Percentiles rank a stretch among this genome's conserved stretches.
These are phyloP conservation scores for Calephelis nemesis DNA, from an alignment of 1,140 invertebrate species.

Conservation along the genomic window DNA sequence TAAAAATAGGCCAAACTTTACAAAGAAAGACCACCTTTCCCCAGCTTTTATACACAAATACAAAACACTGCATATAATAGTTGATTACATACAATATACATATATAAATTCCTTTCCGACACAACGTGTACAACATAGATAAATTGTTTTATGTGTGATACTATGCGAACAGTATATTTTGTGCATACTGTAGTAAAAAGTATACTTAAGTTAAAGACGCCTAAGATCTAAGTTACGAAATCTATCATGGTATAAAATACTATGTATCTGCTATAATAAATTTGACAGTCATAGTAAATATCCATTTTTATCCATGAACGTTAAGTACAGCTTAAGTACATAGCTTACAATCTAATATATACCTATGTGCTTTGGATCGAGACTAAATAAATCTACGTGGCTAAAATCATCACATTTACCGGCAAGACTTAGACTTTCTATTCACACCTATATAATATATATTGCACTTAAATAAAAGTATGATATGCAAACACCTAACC, in stretches of 20 bases:
- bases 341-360: slow-evolving; percentile 19
- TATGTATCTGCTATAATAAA: slow-evolving; percentile 31
- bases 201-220: slow-evolving; percentile 33
- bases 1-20: slow-evolving; percentile 29
- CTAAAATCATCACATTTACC: slow-evolving; percentile 15
- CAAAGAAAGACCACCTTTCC: slow-evolving; percentile 51
- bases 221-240: slow-evolving; percentile 41
- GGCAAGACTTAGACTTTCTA: slow-evolving; percentile 22
- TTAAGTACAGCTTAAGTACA: slow-evolving; percentile 21
- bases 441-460: slow-evolving; percentile 22
- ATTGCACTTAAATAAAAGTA: slow-evolving; percentile 26
- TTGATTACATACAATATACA: slow-evolving; percentile 47
- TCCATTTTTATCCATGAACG: slow-evolving; percentile 7
- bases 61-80: slow-evolving; percentile 57
- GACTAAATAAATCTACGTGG: slow-evolving; percentile 19
- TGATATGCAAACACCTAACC: slow-evolving; percentile 24
- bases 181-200: slow-evolving; percentile 50
- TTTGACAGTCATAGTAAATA: slow-evolving; percentile 16
- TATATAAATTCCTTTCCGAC: slow-evolving; percentile 44
- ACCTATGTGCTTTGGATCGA: slow-evolving; percentile 21
- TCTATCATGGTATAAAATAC: slow-evolving; percentile 51
- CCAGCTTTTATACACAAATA: slow-evolving; percentile 57
- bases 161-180: slow-evolving; percentile 55
- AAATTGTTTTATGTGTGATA: slow-evolving; percentile 62
- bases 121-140: slow-evolving; percentile 63